phyloP scores from a whole-genome alignment of 2,113 vertebrate genomes.

The Monopterus albus region DNA sequence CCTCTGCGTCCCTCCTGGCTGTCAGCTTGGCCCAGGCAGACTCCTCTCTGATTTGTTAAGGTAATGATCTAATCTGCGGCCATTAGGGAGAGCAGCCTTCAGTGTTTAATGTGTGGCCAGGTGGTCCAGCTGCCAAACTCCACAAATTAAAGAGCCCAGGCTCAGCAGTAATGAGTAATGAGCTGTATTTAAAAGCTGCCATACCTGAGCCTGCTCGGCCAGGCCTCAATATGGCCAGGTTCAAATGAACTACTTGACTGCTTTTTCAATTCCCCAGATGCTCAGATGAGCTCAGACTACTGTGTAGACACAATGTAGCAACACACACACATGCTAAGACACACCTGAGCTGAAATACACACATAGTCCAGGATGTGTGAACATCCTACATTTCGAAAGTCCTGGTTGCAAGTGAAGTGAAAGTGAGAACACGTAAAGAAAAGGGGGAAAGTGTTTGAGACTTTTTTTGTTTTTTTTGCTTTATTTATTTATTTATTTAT shows the following conservation, averaged over 20 bases:
- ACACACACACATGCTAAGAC: background rate
- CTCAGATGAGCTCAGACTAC: slow-evolving; percentile 21
- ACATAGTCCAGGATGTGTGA: background rate
- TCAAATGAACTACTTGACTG: slow-evolving; percentile 71
- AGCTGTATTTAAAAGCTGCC: slow-evolving; percentile 74
- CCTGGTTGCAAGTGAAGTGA: background rate
- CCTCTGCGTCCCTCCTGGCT: slow-evolving; percentile 34
- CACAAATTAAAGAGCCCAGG: slow-evolving; percentile 71
- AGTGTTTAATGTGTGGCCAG: slow-evolving; percentile 81
- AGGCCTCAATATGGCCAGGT: slow-evolving; percentile 70
- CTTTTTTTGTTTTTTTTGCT: too few species aligned
- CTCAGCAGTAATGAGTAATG: slow-evolving; percentile 76
- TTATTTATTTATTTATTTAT: too few species aligned
- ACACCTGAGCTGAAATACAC: background rate
- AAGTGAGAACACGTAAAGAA: background rate
- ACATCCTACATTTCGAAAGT: background rate
- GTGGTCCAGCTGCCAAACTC: slow-evolving; percentile 77
- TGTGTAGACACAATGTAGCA: background rate
- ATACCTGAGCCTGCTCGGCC: slow-evolving; percentile 67
- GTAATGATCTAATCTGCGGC: slow-evolving; percentile 79
- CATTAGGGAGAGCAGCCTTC: slow-evolving; percentile 76
- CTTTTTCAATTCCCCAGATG: slow-evolving; percentile 66
- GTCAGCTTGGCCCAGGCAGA: slow-evolving; percentile 40
- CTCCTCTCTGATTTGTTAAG: slow-evolving; percentile 73
- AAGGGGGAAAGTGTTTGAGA: background rate